Evolutionary conservation across 2,797 vertebrate species (phyloP).

Genomic region (Zenarchopterus dispar): DNA sequence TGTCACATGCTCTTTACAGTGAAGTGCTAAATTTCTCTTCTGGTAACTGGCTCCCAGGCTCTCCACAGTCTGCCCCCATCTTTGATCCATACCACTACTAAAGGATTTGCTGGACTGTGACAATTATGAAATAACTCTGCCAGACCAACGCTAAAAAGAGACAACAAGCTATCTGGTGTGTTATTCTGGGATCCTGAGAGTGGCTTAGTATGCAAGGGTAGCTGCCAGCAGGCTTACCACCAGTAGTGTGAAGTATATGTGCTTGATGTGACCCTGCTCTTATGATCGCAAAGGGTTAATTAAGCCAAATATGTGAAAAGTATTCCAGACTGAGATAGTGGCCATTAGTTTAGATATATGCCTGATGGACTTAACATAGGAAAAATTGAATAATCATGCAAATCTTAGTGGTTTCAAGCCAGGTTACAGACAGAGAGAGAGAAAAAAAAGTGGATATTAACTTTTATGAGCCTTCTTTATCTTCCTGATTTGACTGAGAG

Average conservation of each 20-base stretch:
- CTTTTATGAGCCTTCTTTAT: constrained; percentile 23
- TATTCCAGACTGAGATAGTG: not conserved
- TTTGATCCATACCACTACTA: constrained; percentile 1
- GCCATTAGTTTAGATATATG: not conserved
- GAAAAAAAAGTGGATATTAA: constrained; percentile 16
- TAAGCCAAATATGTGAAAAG: not conserved
- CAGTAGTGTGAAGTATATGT: too few species aligned
- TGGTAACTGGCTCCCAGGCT: constrained; percentile 28
- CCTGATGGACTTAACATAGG: not conserved
- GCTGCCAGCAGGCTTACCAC: too few species aligned
- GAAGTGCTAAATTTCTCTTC: constrained; percentile 56
- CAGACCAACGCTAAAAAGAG: constrained; percentile 10
- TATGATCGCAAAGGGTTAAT: not conserved
- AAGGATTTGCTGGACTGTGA: constrained; percentile 8
- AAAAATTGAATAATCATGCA: constrained; percentile 16
- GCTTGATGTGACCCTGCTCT: too few species aligned
- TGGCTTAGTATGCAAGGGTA: too few species aligned
- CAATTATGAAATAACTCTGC: constrained; percentile 27
- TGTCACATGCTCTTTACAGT: constrained; percentile 50
- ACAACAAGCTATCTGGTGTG: constrained; percentile 4
- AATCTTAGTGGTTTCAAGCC: constrained; percentile 6
- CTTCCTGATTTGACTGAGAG: constrained; percentile 65
- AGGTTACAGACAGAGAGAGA: not conserved
- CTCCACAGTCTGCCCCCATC: not conserved
- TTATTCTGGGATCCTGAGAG: constrained; percentile 5